Conservation (phyloP, 2,113 vertebrate species). For the Pollimyrus isidori region DNA sequence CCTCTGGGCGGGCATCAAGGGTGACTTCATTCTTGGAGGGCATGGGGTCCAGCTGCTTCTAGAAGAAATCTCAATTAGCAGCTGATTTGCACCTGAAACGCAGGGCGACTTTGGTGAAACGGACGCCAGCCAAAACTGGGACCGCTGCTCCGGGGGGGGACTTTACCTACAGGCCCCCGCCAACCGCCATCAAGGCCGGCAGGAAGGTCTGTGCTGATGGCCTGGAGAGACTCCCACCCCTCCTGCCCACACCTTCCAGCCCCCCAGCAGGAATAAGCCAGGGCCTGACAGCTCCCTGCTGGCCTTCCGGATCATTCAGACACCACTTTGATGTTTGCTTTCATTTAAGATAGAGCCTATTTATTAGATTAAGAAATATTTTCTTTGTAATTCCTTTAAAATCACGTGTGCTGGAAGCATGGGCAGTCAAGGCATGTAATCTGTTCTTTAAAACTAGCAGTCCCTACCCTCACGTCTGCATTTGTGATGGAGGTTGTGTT, state of each 20-base stretch:
- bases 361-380: not conserved
- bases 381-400: not conserved
- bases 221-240: slow-evolving; percentile 51
- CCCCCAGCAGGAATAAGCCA: slow-evolving; percentile 34
- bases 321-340: not conserved
- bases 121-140: not conserved
- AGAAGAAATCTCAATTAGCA: not conserved
- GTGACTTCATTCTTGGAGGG: not conserved
- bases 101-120: not conserved
- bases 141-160: not conserved
- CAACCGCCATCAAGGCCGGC: slow-evolving; percentile 25
- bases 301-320: not conserved
- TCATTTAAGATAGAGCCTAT: not conserved
- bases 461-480: not conserved
- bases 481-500: not conserved
- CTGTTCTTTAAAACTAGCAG: not conserved
- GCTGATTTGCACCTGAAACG: not conserved
- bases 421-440: not conserved
- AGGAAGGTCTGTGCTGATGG: slow-evolving; percentile 22
- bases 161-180: not conserved
- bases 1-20: not conserved
- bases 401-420: not conserved
- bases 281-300: slow-evolving; percentile 1
- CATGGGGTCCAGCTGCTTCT: not conserved
- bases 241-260: slow-evolving; percentile 52